Evolutionary conservation across 2,113 vertebrate genomes (phyloP), one percentile per base, ranked within the genome.

Genomic region (Vulpes lagopus): DNA sequence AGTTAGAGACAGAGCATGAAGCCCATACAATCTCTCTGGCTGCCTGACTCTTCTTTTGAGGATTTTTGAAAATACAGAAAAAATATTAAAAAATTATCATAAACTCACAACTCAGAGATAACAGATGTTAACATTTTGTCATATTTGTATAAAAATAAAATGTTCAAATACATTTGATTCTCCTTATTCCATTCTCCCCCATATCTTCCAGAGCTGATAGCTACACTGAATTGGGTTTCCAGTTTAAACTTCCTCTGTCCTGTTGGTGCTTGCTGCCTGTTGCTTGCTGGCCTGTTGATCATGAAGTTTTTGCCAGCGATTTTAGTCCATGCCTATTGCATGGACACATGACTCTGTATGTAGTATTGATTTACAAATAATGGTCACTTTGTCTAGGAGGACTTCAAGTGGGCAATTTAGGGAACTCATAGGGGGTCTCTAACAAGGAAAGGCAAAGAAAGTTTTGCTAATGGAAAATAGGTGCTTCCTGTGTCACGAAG

Each of bases 71-170:
- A 65, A 81, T 85, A 71, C 6, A 86, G 30, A 60, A 74, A 89
- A 76, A 76, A 43, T 14, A 59, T 9, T 6, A 71, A 62, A 2
- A 16, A 67, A 83, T 90, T 59, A 80, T 93, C 32, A 23, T 38
- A 80, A 95, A 60, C 19, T 17, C 22, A 80, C 25, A 59, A 53
- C 60, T 86, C 51, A 60, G 64, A 73, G 91, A 43, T 86, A 86
- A 74, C 32, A 95, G 20, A 62, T 79, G 15, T 59, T 73, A 93
- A 83, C 35, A 71, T 95, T 93, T 92, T 55, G 30, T 82, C 71
- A 20, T 95, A 30, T 84, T 79, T 92, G 38, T 69, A 27, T 90
- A 83, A 85, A 89, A 84, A 69, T 71, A 49, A 65, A 86, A 93
- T 81, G 17, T 53, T 87, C 16, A 49, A 14, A n/a, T 71, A 38